These are phyloP conservation scores for Enteromius fasciolatus DNA, from an alignment of 2,797 vertebrate genomes.

Conservation along the genomic window DNA sequence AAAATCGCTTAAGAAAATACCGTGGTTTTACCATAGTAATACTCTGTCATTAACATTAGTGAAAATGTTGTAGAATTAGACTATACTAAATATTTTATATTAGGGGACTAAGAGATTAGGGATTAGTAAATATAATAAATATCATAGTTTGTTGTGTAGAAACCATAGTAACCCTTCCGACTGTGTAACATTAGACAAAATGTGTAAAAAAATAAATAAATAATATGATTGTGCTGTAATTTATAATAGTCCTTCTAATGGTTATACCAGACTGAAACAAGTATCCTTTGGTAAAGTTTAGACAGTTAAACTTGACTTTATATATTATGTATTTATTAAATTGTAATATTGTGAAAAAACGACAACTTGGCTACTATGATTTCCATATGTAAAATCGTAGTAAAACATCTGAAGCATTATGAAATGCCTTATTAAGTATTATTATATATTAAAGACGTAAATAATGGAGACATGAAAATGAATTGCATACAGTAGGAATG, in stretches of 20 bases:
- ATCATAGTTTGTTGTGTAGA: conserved; percentile 1
- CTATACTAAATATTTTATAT: neutral
- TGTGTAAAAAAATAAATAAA: neutral
- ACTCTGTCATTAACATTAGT: neutral
- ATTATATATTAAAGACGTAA: neutral
- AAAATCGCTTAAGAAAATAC: neutral
- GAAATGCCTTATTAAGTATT: neutral
- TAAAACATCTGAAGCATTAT: neutral
- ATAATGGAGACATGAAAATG: neutral
- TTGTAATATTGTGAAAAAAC: neutral
- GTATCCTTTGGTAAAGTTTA: neutral
- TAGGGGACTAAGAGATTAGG: neutral
- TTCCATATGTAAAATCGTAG: neutral
- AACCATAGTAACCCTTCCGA: neutral
- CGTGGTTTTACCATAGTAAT: neutral
- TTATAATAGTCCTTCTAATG: neutral
- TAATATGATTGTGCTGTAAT: neutral
- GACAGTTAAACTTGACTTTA: neutral
- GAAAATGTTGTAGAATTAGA: neutral
- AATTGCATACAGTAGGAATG: neutral
- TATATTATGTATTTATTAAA: neutral
- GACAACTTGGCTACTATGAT: neutral
- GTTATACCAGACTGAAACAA: neutral
- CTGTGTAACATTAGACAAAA: neutral
- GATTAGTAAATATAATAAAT: neutral